Evolutionary conservation across 2,797 vertebrate species (phyloP).

Genomic region (Luscinia luscinia): DNA sequence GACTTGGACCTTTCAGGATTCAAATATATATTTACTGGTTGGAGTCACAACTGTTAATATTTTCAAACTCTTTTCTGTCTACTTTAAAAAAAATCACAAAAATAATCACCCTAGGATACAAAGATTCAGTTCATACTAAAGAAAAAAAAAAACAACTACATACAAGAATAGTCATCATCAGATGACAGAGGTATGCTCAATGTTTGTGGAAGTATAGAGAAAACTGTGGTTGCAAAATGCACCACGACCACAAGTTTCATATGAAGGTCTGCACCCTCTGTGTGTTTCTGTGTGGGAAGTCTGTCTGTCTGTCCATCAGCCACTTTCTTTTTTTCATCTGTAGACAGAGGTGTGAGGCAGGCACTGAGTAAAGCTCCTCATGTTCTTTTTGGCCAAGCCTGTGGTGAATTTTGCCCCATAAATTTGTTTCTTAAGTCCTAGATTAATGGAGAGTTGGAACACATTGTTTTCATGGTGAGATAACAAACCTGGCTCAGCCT

Average conservation of each 20-base stretch:
- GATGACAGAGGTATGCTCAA: background rate
- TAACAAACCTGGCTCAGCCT: background rate
- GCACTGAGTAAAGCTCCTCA: background rate
- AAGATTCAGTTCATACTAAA: background rate
- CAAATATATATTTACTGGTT: background rate
- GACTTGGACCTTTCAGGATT: background rate
- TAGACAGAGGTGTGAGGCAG: background rate
- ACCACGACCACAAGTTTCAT: background rate
- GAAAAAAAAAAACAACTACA: background rate
- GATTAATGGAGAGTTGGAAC: background rate
- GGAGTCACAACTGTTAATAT: background rate
- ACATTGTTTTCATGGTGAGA: background rate
- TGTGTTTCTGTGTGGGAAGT: background rate
- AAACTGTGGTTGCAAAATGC: background rate
- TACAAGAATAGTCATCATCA: background rate
- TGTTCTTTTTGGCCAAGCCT: background rate
- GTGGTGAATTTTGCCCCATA: background rate
- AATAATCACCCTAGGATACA: background rate
- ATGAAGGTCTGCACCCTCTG: accelerated
- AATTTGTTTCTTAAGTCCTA: background rate
- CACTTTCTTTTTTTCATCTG: background rate
- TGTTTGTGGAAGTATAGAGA: background rate
- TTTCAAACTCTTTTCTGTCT: background rate
- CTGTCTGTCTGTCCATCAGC: background rate
- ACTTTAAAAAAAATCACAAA: background rate